Conservation (phyloP, 2,113 vertebrate species). For the Campylomormyrus numenius region DNA sequence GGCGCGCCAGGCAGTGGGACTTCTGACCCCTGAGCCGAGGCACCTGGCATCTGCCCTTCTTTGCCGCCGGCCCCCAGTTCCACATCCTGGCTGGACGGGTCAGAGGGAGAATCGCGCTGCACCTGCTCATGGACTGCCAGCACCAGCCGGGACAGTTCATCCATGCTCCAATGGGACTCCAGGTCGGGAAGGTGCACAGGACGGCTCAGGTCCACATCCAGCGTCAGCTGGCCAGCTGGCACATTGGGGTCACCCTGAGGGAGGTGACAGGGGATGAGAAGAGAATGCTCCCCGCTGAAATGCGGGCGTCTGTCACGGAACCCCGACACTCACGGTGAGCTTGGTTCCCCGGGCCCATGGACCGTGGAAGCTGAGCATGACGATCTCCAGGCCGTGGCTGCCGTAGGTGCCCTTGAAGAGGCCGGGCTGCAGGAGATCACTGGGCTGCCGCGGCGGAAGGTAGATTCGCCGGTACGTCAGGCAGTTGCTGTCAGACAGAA, state of each 20-base stretch:
- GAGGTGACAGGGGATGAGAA: background rate
- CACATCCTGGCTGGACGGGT: constrained; percentile 15
- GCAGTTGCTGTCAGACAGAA: constrained; percentile 77
- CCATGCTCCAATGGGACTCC: constrained; percentile 74
- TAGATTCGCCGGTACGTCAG: constrained; percentile 95
- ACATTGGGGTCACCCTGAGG: constrained; percentile 92
- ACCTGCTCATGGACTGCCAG: constrained; percentile 73
- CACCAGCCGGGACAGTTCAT: constrained; percentile 79
- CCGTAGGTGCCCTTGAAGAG: constrained; percentile 98
- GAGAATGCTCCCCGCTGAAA: background rate
- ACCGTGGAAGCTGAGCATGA: constrained; percentile 93
- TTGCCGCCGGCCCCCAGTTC: constrained; percentile 13
- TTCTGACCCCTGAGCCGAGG: constrained; percentile 12
- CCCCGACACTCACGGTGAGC: constrained; percentile 74
- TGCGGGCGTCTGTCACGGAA: background rate
- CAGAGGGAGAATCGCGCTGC: constrained; percentile 52
- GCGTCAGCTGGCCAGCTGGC: constrained; percentile 87
- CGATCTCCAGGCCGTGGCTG: constrained; percentile 92
- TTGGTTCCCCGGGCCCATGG: constrained; percentile 80
- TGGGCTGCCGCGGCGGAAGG: constrained; percentile 74
- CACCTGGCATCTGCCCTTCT: constrained; percentile 12
- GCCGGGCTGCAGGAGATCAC: constrained; percentile 79
- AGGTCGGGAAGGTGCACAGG: constrained; percentile 77
- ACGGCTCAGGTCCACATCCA: constrained; percentile 77
- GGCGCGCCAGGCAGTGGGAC: constrained; percentile 15